These are phyloP conservation scores for Oryzias celebensis DNA, from an alignment of 2,113 vertebrate genomes.

Conservation along the genomic window DNA sequence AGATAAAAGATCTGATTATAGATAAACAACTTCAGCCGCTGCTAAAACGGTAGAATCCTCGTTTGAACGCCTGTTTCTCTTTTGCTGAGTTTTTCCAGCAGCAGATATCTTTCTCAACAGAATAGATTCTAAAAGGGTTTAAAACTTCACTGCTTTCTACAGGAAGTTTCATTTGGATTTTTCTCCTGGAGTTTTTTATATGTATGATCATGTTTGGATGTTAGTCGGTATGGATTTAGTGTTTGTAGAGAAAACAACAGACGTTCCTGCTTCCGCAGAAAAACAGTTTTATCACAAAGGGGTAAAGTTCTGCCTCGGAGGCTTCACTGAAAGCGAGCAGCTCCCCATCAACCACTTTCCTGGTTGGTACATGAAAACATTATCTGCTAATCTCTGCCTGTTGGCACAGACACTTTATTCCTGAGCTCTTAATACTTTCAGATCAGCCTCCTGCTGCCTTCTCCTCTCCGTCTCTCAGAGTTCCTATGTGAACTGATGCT, in stretches of 20 bases:
- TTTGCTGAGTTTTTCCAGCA: too few species aligned
- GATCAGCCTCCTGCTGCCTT: conserved; percentile 27
- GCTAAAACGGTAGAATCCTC: not conserved
- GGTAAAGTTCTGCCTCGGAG: too few species aligned
- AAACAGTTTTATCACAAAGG: too few species aligned
- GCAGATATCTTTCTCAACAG: not conserved
- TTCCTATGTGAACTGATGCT: conserved; percentile 3
- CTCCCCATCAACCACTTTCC: conserved; percentile 13
- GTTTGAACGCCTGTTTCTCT: too few species aligned
- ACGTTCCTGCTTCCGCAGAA: too few species aligned
- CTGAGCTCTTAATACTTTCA: conserved; percentile 42
- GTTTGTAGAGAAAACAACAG: too few species aligned
- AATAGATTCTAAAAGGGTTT: not conserved
- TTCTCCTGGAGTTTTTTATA: not conserved
- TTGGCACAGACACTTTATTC: conserved; percentile 37
- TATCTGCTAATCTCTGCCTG: conserved; percentile 55
- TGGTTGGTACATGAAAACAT: conserved; percentile 42
- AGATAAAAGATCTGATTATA: conserved; percentile 57
- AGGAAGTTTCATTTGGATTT: not conserved
- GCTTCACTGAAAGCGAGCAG: too few species aligned
- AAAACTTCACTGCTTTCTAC: not conserved
- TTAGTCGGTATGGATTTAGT: not conserved
- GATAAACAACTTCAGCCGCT: conserved; percentile 35
- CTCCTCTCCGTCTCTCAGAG: conserved; percentile 1
- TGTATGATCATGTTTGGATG: not conserved